phyloP scores from a whole-genome alignment of 2,888 invertebrate species.

The Colletes collaris region DNA sequence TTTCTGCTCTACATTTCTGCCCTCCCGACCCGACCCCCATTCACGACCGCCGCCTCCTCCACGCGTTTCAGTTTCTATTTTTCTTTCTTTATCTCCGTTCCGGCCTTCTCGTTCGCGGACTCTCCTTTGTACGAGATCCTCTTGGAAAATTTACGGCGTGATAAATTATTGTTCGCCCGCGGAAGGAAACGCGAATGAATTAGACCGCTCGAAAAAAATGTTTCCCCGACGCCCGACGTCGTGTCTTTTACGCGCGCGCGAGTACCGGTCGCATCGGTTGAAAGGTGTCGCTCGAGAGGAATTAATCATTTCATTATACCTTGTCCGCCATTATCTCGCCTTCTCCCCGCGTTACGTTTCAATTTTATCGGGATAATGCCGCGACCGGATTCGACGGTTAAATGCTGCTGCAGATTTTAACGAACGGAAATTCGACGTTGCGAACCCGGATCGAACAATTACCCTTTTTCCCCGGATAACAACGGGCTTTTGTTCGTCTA shows the following conservation, averaged over 20 bases:
- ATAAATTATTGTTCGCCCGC: slow-evolving; percentile 64
- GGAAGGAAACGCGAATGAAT: slow-evolving; percentile 46
- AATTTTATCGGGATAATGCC: slow-evolving; percentile 40
- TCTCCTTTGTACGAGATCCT: slow-evolving; percentile 46
- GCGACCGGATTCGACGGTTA: slow-evolving; percentile 21
- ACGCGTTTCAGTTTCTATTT: slow-evolving; percentile 40
- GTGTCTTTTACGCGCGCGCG: background rate
- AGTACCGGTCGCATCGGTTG: background rate
- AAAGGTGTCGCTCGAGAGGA: slow-evolving; percentile 28
- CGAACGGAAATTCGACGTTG: slow-evolving; percentile 50
- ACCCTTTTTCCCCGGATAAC: slow-evolving; percentile 56
- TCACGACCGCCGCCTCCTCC: background rate
- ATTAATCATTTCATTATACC: slow-evolving; percentile 52
- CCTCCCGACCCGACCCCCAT: slow-evolving; percentile 1
- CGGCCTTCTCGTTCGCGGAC: slow-evolving; percentile 22
- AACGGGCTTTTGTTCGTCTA: slow-evolving; percentile 63
- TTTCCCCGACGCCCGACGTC: slow-evolving; percentile 8
- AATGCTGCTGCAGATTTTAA: slow-evolving; percentile 44
- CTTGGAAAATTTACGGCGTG: slow-evolving; percentile 64
- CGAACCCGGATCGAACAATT: slow-evolving; percentile 59
- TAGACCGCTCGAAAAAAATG: slow-evolving; percentile 52
- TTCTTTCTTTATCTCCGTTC: slow-evolving; percentile 28
- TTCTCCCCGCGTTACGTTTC: slow-evolving; percentile 12
- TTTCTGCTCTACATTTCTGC: slow-evolving; percentile 42
- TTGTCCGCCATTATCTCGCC: slow-evolving; percentile 4